Evolutionary conservation across 2,888 invertebrate species (phyloP).

Genomic region (Disparrhopalites patrizii): DNA sequence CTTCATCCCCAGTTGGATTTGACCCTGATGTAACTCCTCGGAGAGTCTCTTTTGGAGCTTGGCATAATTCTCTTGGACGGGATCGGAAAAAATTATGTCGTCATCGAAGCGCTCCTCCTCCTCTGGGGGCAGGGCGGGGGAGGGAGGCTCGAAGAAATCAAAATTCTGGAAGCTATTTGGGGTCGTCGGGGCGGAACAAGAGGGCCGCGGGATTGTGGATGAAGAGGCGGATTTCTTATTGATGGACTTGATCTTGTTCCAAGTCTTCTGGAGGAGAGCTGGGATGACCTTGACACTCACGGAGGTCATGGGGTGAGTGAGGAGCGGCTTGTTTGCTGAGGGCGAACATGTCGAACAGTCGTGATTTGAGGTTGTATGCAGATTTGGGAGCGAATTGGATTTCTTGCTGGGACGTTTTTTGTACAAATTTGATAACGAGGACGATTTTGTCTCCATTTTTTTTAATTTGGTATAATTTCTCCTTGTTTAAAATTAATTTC

Average conservation of each 20-base stretch:
- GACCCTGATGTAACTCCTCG: constrained; percentile 39
- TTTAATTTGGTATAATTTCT: background rate
- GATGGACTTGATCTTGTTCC: constrained; percentile 47
- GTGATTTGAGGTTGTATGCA: background rate
- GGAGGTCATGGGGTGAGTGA: background rate
- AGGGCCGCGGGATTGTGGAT: background rate
- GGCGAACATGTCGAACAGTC: constrained; percentile 4
- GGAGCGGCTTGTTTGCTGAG: background rate
- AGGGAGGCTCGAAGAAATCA: constrained; percentile 34
- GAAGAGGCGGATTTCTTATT: no score
- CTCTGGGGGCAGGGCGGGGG: background rate
- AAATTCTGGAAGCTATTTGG: constrained; percentile 32
- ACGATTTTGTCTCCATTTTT: constrained; percentile 14
- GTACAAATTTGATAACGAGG: constrained; percentile 4
- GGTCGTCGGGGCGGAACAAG: constrained; percentile 33
- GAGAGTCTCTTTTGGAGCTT: constrained; percentile 39
- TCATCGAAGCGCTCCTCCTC: no score
- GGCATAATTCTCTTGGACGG: constrained; percentile 41
- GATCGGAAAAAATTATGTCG: no score
- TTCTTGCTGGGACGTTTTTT: background rate
- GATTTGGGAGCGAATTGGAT: constrained; percentile 18
- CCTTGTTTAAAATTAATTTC: background rate
- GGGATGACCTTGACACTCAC: constrained; percentile 13
- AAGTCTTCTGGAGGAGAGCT: constrained; percentile 41
- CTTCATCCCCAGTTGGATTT: constrained; percentile 30